Evolutionary conservation across 2,888 invertebrate species (phyloP), one percentile per base, ranked within the genome.

Genomic region (Drosophila kokeensis): DNA sequence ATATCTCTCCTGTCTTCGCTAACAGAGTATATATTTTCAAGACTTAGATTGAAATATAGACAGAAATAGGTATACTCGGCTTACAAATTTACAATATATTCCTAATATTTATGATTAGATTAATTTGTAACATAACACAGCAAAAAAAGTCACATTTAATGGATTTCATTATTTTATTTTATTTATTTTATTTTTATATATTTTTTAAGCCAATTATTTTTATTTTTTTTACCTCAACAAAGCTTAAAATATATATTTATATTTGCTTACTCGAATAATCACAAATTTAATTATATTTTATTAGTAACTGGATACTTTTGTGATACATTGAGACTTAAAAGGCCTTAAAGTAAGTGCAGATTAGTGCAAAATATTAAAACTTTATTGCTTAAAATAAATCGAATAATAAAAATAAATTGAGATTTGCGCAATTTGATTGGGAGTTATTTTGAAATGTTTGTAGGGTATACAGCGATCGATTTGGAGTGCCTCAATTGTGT

Each of bases 391-490:
- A 15, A 36, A 32, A 32, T 32, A 11, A 32, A 8, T 2, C 18
- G 18, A 34, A 34, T 13, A 13, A 36, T 36, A 36, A 36, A 6
- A 21, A n/a, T 11, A 21, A 42, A 13, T 42, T 1, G 0, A 6
- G 1, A 42, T 13, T 21, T 21, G 1, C 3, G 21, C 21, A 21
- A 21, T 42, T 18, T 38, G 0, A 4, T 18, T n/a, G 2, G 4
- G 10, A 1, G 0, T 15, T 53, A 34, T 24, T 36, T 2, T 1
- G 18, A 8, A 2, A 5, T 10, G 2, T 11, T 36, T 10, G 8
- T 30, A 30, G 30, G 30, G 65, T 42, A 42, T 58, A 8, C 34
- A 52, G n/a, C 8, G 18, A 40, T 53, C 71, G 57, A 29, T 48
- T 24, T 5, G 5, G 21, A 27, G 1, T n/a, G 54, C 2, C 7